Evolutionary conservation across 2,113 vertebrate species (phyloP).

Genomic region (Ictidomys tridecemlineatus): DNA sequence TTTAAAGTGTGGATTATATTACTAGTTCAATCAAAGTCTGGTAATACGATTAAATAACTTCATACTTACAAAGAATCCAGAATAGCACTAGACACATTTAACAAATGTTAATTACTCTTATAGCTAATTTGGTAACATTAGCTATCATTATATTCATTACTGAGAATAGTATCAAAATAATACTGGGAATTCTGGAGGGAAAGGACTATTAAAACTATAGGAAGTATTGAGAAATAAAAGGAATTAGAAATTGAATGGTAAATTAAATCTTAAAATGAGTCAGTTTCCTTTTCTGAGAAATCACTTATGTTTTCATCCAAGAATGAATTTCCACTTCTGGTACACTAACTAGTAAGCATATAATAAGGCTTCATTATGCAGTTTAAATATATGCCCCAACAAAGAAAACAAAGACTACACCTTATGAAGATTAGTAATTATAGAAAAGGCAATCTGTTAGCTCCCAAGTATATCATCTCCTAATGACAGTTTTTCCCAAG

Average conservation of each 20-base stretch:
- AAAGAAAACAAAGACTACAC: neutral
- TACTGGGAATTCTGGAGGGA: neutral
- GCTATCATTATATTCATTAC: neutral
- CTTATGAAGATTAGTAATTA: constrained; percentile 2
- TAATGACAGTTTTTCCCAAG: neutral
- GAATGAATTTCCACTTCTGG: neutral
- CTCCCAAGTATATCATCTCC: neutral
- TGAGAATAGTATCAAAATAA: neutral
- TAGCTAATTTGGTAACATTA: neutral
- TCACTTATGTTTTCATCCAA: neutral
- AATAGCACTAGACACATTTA: neutral
- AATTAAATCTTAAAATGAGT: neutral
- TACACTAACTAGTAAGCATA: neutral
- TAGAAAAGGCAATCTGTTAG: neutral
- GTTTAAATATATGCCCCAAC: neutral
- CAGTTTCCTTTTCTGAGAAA: constrained; percentile 63
- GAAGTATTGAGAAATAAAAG: neutral
- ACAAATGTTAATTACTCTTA: neutral
- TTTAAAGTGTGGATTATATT: neutral
- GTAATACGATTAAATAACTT: neutral
- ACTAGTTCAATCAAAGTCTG: neutral
- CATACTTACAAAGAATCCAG: neutral
- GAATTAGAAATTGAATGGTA: neutral
- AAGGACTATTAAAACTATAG: neutral
- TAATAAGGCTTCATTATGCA: neutral